Percentiles rank a stretch among this genome's conserved stretches.
Conservation (phyloP, 2,113 vertebrate genomes). For the Sylvietta virens region DNA sequence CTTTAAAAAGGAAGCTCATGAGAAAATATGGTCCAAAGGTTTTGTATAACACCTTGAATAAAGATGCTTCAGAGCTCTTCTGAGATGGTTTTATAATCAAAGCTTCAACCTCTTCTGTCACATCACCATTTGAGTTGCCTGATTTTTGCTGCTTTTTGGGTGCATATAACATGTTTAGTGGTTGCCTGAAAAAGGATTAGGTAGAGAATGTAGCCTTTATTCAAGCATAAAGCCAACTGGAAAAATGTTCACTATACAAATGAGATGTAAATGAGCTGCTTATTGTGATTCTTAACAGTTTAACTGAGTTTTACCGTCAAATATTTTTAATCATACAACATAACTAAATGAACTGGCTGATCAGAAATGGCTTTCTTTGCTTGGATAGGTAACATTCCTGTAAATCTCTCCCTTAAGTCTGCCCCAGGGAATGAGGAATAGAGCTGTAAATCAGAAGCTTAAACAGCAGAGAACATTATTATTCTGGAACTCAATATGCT, state of each 20-base stretch:
- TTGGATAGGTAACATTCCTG: not conserved
- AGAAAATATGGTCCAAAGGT: slow-evolving; percentile 95
- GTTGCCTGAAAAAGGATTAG: slow-evolving; percentile 53
- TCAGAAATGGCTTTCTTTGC: not conserved
- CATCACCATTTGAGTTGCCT: slow-evolving; percentile 44
- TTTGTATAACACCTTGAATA: slow-evolving; percentile 86
- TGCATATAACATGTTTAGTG: slow-evolving; percentile 67
- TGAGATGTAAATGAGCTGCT: not conserved
- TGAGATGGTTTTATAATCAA: slow-evolving; percentile 75
- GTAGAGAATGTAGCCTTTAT: not conserved
- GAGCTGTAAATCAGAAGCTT: not conserved
- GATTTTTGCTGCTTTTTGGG: slow-evolving; percentile 64
- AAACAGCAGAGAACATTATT: not conserved
- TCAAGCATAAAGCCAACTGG: not conserved
- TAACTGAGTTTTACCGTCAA: not conserved
- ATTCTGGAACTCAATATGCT: not conserved
- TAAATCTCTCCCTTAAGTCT: not conserved
- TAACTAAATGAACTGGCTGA: not conserved
- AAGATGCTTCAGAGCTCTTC: slow-evolving; percentile 79
- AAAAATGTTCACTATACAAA: not conserved
- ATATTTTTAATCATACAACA: not conserved
- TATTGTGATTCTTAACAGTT: not conserved
- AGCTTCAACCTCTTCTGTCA: slow-evolving; percentile 84
- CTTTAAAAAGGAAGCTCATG: slow-evolving; percentile 91
- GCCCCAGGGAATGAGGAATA: not conserved